Base-by-base conservation (phyloP, 2,797 vertebrate genomes). In the Botia kubotai region DNA sequence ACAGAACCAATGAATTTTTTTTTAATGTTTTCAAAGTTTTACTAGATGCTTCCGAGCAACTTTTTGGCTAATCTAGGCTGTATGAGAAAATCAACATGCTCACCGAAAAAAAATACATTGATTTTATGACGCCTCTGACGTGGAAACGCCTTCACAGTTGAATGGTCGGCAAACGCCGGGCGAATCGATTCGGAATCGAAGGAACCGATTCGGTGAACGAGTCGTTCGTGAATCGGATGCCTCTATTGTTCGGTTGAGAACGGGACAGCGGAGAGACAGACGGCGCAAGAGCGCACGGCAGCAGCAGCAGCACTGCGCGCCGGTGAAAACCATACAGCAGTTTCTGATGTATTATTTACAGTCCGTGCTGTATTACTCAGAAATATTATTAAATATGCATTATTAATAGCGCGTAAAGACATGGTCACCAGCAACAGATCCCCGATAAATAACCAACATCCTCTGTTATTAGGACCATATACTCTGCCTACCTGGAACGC, bases 351-450 rank as follows among this genome's bases (percentile, higher is more conserved):
- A 14, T 19, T 65, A 63, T 63, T 53, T 63, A 70, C 43, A 52
- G 65, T 53, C n/a, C 16, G 46, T 33, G 60, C 68, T 39, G 36
- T 39, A 71, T 16, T 43, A 13, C 66, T 66, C 50, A 3, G 39
- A 55, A n/a, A 13, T 78, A 58, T 79, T 72, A 55, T 58, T 21
- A 65, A 19, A 57, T 36, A 66, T 62, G 63, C 36, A 72, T 79
- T 63, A 79, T 72, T 53, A 63, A 53, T 52, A 58, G 50, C 69
- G 29, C 58, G 74, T 72, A 55, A 81, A 75, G 83, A 81, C 81
- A 87, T 85, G 85, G 81, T 57, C 79, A 21, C 68, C 81, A 74
- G 79, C 43, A 55, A 81, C 79, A 66, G 81, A 75, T 81, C 58
- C 75, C 52, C 84, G 68, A 86, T 68, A 39, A 53, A 72, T 33